These are phyloP conservation scores for Periparus ater DNA, from an alignment of 2,797 vertebrate genomes.

Conservation along the genomic window DNA sequence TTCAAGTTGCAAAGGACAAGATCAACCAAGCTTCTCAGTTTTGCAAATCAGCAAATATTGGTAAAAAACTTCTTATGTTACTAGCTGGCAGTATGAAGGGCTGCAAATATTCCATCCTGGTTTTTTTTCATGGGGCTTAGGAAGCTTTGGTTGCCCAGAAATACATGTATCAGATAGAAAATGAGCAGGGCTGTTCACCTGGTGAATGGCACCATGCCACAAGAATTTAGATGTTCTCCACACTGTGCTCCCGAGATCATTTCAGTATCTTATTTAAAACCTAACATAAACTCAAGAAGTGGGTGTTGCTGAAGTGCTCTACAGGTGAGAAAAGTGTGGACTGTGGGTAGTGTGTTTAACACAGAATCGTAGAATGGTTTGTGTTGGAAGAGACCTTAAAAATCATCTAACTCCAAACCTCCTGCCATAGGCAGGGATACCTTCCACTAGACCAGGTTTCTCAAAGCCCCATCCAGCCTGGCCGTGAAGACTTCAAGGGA, in stretches of 20 bases:
- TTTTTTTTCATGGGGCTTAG: neutral
- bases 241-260: neutral
- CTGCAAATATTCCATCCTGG: neutral
- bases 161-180: neutral
- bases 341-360: neutral
- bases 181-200: neutral
- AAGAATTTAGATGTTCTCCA: neutral
- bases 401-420: neutral
- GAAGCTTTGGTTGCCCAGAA: neutral
- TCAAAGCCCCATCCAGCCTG: neutral
- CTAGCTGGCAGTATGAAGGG: neutral
- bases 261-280: neutral
- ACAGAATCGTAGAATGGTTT: neutral
- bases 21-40: neutral
- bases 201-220: neutral
- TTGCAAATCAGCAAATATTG: neutral
- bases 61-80: neutral
- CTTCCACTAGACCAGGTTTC: neutral
- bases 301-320: neutral
- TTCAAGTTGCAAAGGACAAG: neutral
- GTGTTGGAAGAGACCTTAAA: neutral
- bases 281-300: neutral
- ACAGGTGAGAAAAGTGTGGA: neutral
- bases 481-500: neutral
- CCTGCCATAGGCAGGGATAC: neutral